Percentiles rank a stretch among this genome's conserved stretches.
These are phyloP conservation scores for Nannobrachium achirus DNA, from an alignment of 2,113 vertebrate species.

Conservation along the genomic window DNA sequence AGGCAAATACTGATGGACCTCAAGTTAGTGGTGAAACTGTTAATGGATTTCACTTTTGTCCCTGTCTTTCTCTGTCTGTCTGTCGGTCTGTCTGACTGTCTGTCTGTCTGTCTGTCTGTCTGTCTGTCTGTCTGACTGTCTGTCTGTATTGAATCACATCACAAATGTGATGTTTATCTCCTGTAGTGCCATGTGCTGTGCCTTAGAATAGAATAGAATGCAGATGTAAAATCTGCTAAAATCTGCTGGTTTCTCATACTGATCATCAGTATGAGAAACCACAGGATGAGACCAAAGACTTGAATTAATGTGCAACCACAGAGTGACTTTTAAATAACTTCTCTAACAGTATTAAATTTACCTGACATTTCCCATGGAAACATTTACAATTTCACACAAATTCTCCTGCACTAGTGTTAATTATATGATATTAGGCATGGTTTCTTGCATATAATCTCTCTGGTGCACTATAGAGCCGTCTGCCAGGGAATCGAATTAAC, in stretches of 20 bases:
- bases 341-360: slow-evolving; percentile 54
- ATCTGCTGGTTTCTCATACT: too few relatives aligned
- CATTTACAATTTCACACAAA: slow-evolving; percentile 65
- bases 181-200: too few relatives aligned
- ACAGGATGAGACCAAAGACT: too few relatives aligned
- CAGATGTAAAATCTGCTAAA: too few relatives aligned
- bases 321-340: slow-evolving; percentile 8
- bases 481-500: slow-evolving; percentile 71
- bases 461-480: slow-evolving; percentile 52
- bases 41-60: not conserved
- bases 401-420: slow-evolving; percentile 66
- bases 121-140: not conserved
- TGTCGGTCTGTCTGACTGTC: not conserved
- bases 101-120: not conserved
- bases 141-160: too few relatives aligned
- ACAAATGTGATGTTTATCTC: too few relatives aligned
- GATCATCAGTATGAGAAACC: too few relatives aligned
- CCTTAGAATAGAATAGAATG: too few relatives aligned
- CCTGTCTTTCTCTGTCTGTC: slow-evolving; percentile 4
- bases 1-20: slow-evolving; percentile 75
- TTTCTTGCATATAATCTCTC: slow-evolving; percentile 78
- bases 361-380: slow-evolving; percentile 71
- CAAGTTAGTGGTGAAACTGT: slow-evolving; percentile 66
- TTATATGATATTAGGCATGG: slow-evolving; percentile 78
- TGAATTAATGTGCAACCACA: too few relatives aligned